Base-by-base conservation (phyloP, 1,140 invertebrate species). In the Proales similis region DNA sequence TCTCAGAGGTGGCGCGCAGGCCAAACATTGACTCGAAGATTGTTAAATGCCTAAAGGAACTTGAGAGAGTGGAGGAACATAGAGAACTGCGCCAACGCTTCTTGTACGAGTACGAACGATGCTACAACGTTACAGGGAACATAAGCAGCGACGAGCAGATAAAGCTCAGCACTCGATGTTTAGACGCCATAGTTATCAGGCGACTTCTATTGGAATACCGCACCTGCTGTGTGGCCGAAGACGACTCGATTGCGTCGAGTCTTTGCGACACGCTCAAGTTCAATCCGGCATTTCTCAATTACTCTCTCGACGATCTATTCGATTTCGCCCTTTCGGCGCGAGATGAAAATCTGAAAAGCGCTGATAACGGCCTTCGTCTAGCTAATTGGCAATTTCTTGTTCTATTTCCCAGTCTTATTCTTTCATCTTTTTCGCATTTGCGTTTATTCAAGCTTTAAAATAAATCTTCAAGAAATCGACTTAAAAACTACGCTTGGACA, bases 91-190 rank as follows among this genome's bases (percentile, higher is more conserved):
- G 36, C 39, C 36, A 57, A 39, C 39, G 39, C 36, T 57, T 57
- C 30, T 26, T 57, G 12, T 42, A 19, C 7, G 51, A 57, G 30
- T 57, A 57, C 32, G 51, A 57, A 57, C 39, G 45, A 9, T 57
- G 51, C n/a, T 42, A 42, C 36, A 42, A 42, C 11, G 29, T 27
- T 4, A 43, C 45, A 12, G 51, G 30, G 14, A 42, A 22, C 17
- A 14, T 5, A 14, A 22, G 1, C 17, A 53, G 17, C 29, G 39
- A 29, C 9, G 45, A 57, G 20, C 39, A 42, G 27, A 29, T 57
- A 43, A n/a, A n/a, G n/a, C 45, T 57, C 11, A 57, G 45, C 27
- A 57, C 51, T 42, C 7, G 39, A 11, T 57, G 51, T 29, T 20
- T 57, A 26, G 51, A 57, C 20, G 51, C 45, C 5, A 57, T 57